These are phyloP conservation scores for Lepus europaeus DNA, from an alignment of 2,113 vertebrate genomes.

Conservation along the genomic window DNA sequence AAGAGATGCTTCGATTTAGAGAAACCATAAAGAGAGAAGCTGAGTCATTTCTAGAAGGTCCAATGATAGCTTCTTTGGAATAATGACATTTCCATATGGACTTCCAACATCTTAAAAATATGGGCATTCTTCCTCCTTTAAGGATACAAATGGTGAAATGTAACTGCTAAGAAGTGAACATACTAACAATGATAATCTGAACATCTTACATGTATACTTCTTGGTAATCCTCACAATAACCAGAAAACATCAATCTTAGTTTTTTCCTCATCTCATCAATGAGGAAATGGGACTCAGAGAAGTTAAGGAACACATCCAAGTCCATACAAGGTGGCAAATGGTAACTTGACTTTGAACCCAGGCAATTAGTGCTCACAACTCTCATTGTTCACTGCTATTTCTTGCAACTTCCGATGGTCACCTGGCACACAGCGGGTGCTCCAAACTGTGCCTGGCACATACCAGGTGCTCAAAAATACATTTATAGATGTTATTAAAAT, in stretches of 20 bases:
- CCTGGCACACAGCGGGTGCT: background rate
- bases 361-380: background rate
- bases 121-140: background rate
- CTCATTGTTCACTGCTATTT: background rate
- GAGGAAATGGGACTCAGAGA: background rate
- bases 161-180: background rate
- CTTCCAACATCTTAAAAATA: background rate
- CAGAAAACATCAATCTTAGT: background rate
- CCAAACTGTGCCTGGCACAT: background rate
- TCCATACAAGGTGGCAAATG: background rate
- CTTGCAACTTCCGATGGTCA: background rate
- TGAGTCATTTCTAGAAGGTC: background rate
- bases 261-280: background rate
- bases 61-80: background rate
- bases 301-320: background rate
- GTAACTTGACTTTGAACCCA: background rate
- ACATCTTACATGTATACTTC: background rate
- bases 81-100: background rate
- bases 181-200: background rate
- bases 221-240: background rate
- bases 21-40: background rate
- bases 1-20: slow-evolving; percentile 8
- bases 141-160: background rate
- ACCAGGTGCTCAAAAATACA: no score
- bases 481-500: background rate